Evolutionary conservation across 2,113 vertebrate species (phyloP).

Genomic region (Plestiodon gilberti): DNA sequence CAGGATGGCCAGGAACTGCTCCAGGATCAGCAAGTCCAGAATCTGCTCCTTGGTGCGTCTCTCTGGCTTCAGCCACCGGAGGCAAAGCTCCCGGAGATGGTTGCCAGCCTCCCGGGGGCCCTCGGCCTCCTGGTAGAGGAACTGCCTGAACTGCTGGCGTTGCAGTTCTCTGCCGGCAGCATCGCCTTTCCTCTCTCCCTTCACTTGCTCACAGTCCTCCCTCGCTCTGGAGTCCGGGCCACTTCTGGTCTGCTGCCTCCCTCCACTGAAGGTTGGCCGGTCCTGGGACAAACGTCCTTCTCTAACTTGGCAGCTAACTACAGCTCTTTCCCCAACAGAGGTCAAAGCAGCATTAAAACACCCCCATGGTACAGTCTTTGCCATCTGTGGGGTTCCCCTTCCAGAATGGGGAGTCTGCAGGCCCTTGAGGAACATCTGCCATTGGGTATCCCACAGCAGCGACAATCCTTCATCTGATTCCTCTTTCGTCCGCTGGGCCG

Average conservation of each 20-base stretch:
- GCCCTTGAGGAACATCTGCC: conserved; percentile 8
- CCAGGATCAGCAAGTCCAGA: conserved; percentile 67
- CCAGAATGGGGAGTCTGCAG: neutral
- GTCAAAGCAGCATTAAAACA: neutral
- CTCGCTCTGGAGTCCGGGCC: neutral
- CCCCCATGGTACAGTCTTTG: neutral
- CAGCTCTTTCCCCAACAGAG: too few species aligned
- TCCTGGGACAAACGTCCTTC: neutral
- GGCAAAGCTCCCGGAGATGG: conserved; percentile 71
- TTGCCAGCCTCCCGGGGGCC: conserved; percentile 69
- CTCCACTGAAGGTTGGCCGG: neutral
- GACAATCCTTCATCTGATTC: neutral
- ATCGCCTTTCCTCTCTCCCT: conserved; percentile 40
- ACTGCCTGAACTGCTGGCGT: conserved; percentile 65
- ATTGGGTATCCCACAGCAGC: conserved; percentile 14
- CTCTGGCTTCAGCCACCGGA: conserved; percentile 71
- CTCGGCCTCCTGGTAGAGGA: conserved; percentile 69
- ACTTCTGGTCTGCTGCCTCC: neutral
- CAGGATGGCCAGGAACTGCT: conserved; percentile 69
- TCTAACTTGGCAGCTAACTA: neutral
- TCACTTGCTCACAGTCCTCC: neutral
- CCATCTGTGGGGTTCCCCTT: neutral
- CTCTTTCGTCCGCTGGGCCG: neutral
- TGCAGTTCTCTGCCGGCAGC: conserved; percentile 46
- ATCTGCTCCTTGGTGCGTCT: conserved; percentile 69